Evolutionary conservation across 2,113 vertebrate species (phyloP).

Genomic region (Ctenodactylus gundi): DNA sequence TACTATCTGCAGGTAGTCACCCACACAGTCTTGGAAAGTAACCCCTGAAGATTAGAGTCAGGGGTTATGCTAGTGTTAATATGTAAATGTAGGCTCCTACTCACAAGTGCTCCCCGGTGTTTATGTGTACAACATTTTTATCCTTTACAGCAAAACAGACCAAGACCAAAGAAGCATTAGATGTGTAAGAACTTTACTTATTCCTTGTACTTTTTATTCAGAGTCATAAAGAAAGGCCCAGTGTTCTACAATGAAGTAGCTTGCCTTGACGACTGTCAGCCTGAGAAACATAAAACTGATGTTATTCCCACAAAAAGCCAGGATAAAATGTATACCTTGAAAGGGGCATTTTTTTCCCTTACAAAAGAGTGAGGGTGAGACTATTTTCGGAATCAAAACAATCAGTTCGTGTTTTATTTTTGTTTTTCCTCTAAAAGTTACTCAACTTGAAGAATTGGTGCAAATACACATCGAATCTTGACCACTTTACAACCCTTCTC

Average conservation of each 20-base stretch:
- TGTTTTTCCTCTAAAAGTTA: no score
- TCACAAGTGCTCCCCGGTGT: not conserved
- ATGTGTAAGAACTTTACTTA: not conserved
- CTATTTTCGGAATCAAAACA: not conserved
- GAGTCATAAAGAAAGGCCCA: not conserved
- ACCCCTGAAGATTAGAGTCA: not conserved
- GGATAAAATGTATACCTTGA: not conserved
- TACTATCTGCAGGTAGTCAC: not conserved
- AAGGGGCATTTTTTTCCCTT: not conserved
- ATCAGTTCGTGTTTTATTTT: no score
- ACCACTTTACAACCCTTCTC: no score
- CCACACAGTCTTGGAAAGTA: not conserved
- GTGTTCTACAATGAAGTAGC: not conserved
- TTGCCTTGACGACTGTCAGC: not conserved
- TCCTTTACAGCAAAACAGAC: not conserved
- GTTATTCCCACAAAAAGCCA: not conserved
- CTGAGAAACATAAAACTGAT: not conserved
- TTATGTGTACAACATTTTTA: not conserved
- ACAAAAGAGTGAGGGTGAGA: not conserved
- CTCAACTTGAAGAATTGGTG: no score
- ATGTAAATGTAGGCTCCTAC: not conserved
- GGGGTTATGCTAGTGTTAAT: not conserved
- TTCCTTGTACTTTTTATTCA: not conserved
- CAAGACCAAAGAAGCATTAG: not conserved
- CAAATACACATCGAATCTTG: no score